Evolutionary conservation across 2,113 vertebrate genomes (phyloP).

Genomic region (Fulmarus glacialis): DNA sequence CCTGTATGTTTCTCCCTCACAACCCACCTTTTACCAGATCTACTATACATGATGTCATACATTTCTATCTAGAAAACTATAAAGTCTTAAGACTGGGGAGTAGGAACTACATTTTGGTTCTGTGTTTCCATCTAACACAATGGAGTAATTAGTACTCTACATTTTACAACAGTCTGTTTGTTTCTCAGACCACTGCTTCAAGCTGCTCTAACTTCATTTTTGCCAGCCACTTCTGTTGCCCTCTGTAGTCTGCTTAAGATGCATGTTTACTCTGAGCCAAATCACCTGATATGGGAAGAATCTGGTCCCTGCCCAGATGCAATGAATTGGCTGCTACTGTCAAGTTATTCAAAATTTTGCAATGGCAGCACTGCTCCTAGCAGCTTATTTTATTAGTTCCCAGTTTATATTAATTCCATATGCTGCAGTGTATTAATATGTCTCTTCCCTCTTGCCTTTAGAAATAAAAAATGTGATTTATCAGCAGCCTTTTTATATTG

Average conservation of each 20-base stretch:
- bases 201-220: neutral
- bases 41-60: neutral
- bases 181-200: neutral
- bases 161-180: neutral
- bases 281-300: neutral
- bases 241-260: neutral
- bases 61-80: neutral
- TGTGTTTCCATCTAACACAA: neutral
- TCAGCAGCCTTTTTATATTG: slow-evolving; percentile 43
- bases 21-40: neutral
- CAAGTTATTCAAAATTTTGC: slow-evolving; percentile 34
- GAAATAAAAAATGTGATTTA: slow-evolving; percentile 68
- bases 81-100: neutral
- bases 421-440: slow-evolving; percentile 44
- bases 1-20: neutral
- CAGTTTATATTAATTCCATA: slow-evolving; percentile 60
- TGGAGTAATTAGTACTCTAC: neutral
- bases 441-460: slow-evolving; percentile 22
- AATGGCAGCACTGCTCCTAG: slow-evolving; percentile 17
- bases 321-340: neutral
- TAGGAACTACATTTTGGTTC: neutral
- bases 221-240: neutral
- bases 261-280: neutral
- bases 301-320: neutral
- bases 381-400: slow-evolving; percentile 47